A percentile compares a stretch with the other conserved stretches of the same genome.
phyloP scores from a whole-genome alignment of 2,797 vertebrate genomes.

The Miichthys miiuy region DNA sequence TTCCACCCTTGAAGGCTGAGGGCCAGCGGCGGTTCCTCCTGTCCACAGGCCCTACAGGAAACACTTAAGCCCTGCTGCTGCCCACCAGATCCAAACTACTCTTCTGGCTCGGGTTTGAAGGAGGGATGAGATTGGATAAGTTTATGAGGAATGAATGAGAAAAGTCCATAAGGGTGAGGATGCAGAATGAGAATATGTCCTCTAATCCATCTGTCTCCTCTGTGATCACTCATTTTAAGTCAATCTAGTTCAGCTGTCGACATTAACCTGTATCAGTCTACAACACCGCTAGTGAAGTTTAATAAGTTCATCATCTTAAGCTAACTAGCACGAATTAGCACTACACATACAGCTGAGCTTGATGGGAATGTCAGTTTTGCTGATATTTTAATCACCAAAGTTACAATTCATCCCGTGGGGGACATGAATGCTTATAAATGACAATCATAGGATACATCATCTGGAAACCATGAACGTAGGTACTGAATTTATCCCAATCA shows the following conservation, averaged over 20 bases:
- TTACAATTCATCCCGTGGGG: background rate
- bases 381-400: background rate
- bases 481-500: background rate
- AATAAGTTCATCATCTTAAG: background rate
- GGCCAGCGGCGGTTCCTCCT: constrained; percentile 91
- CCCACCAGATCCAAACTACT: constrained; percentile 74
- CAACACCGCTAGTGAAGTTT: too few relatives aligned
- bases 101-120: constrained; percentile 80
- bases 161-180: constrained; percentile 15
- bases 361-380: background rate
- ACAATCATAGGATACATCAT: background rate
- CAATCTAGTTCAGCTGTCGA: background rate
- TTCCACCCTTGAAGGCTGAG: constrained; percentile 97
- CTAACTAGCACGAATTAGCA: background rate
- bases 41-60: constrained; percentile 95
- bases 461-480: background rate
- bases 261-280: background rate
- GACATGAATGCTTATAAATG: too few relatives aligned
- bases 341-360: background rate
- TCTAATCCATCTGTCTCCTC: background rate
- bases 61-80: constrained; percentile 92
- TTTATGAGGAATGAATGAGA: background rate
- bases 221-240: background rate
- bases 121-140: constrained; percentile 20
- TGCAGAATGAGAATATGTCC: constrained; percentile 5